Percentiles rank a stretch among this genome's conserved stretches.
Evolutionary conservation across 2,888 invertebrate species (phyloP).

Genomic region (Priocnemis perturbator): DNA sequence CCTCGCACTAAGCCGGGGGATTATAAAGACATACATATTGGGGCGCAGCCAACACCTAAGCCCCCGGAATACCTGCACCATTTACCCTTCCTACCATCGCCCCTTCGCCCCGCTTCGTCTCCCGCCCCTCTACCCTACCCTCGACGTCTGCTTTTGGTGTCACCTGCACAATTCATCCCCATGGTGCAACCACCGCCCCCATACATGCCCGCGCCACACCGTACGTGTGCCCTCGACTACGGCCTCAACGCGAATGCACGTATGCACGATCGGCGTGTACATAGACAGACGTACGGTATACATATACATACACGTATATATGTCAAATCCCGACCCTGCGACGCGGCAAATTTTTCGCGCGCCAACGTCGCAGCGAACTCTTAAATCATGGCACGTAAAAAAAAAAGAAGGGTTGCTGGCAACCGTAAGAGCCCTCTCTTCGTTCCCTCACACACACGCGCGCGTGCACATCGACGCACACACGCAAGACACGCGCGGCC

Average conservation of each 20-base stretch:
- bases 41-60: slow-evolving; percentile 49
- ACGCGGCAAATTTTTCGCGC: slow-evolving; percentile 2
- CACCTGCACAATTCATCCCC: slow-evolving; percentile 2
- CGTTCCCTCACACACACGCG: too few relatives aligned
- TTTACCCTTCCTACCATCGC: slow-evolving; percentile 20
- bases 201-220: neutral
- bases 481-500: too few relatives aligned
- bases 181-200: neutral
- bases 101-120: neutral
- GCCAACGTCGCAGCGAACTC: neutral
- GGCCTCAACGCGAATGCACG: neutral
- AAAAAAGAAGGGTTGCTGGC: slow-evolving; percentile 1
- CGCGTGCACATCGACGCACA: too few relatives aligned
- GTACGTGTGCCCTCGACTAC: neutral
- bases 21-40: slow-evolving; percentile 60
- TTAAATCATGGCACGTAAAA: neutral
- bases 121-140: neutral
- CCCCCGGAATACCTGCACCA: slow-evolving; percentile 44
- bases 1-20: slow-evolving; percentile 47
- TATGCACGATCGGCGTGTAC: neutral
- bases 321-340: neutral
- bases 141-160: slow-evolving; percentile 4
- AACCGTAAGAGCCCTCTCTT: too few relatives aligned
- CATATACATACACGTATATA: neutral
- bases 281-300: neutral